Evolutionary conservation across 1,140 invertebrate species (phyloP).

Genomic region (Procambarus clarkii): DNA sequence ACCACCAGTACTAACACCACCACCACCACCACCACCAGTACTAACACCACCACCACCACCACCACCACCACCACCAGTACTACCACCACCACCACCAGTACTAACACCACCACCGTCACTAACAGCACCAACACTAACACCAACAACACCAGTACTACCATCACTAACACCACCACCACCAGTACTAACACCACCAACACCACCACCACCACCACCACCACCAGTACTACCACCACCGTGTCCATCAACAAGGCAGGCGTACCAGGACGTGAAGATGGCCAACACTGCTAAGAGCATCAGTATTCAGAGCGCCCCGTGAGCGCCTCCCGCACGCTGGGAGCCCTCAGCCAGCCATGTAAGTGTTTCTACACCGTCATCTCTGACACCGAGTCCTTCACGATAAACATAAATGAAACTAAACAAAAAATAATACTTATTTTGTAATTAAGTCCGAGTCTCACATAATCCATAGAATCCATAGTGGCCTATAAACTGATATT

Average conservation of each 20-base stretch:
- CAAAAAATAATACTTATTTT: not conserved
- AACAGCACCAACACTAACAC: not conserved
- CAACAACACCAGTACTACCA: not conserved
- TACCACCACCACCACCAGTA: too few species aligned
- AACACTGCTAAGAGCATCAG: constrained; percentile 37
- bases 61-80: not conserved
- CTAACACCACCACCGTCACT: not conserved
- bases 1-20: not conserved
- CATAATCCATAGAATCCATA: too few species aligned
- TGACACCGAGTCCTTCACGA: not conserved
- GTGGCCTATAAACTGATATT: too few species aligned
- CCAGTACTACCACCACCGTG: not conserved
- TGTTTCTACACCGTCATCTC: not conserved
- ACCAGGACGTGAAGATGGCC: not conserved
- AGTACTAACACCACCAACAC: not conserved
- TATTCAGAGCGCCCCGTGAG: constrained; percentile 27
- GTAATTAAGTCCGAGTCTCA: too few species aligned
- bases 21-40: not conserved
- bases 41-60: not conserved
- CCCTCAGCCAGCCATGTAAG: constrained; percentile 5
- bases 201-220: not conserved
- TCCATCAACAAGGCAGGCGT: constrained; percentile 13
- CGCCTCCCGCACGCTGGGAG: constrained; percentile 5
- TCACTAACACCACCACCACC: too few species aligned
- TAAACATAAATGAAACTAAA: not conserved